Evolutionary conservation across 2,888 invertebrate species (phyloP).

Genomic region (Junonia oenone): DNA sequence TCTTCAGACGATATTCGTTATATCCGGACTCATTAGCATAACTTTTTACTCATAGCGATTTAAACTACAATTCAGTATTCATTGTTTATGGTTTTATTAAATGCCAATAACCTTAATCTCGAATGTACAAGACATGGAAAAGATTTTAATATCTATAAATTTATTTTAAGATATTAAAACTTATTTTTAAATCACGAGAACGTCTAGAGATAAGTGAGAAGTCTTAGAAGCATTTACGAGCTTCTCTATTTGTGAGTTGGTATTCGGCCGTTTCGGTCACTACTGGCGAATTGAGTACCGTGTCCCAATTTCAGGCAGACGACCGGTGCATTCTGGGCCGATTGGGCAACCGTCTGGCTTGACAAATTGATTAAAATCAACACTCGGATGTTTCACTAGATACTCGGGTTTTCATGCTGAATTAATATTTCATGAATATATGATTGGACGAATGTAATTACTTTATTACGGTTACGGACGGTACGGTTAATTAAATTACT

Average conservation of each 20-base stretch:
- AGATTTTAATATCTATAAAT: background rate
- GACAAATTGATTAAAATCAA: constrained; percentile 22
- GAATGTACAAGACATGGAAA: too few species aligned
- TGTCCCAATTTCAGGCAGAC: constrained; percentile 41
- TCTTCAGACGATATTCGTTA: constrained; percentile 38
- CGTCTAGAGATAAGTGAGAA: background rate
- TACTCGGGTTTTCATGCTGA: background rate
- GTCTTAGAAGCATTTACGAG: constrained; percentile 18
- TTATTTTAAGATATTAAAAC: background rate
- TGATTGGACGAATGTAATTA: background rate
- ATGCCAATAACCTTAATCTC: background rate
- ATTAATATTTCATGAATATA: background rate
- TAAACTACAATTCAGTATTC: constrained; percentile 19
- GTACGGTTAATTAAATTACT: background rate
- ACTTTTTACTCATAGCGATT: constrained; percentile 35
- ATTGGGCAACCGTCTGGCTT: constrained; percentile 44
- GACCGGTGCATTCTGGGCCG: constrained; percentile 57
- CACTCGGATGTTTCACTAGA: constrained; percentile 5
- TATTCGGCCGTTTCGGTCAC: constrained; percentile 24
- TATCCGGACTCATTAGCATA: constrained; percentile 40
- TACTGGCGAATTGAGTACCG: constrained; percentile 43
- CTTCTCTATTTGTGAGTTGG: constrained; percentile 26
- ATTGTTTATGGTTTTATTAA: background rate
- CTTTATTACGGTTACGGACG: too few species aligned
- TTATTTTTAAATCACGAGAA: background rate